Evolutionary conservation across 2,797 vertebrate species (phyloP).

Genomic region (Sardinella longiceps): DNA sequence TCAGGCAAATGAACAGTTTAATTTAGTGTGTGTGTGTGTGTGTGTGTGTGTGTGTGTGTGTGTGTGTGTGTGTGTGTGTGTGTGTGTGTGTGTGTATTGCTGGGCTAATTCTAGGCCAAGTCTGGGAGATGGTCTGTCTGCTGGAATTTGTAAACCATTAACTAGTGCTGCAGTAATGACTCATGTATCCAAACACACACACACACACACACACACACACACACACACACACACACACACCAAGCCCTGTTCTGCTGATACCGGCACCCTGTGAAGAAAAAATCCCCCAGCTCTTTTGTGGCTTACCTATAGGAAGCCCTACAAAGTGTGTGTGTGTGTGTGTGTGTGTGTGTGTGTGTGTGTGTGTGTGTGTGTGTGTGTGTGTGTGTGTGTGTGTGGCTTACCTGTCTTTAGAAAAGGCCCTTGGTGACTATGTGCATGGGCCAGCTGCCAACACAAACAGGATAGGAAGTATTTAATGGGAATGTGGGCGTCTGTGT

Average conservation of each 20-base stretch:
- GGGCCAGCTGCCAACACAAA: slow-evolving; percentile 73
- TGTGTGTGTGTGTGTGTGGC: slow-evolving; percentile 45
- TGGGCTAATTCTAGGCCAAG: slow-evolving; percentile 65
- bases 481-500: slow-evolving; percentile 29
- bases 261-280: slow-evolving; percentile 48
- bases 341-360: slow-evolving; percentile 28
- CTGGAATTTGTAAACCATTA: slow-evolving; percentile 71
- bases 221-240: background rate
- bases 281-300: background rate
- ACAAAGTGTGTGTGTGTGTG: slow-evolving; percentile 31
- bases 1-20: slow-evolving; percentile 56
- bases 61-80: no score
- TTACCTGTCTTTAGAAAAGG: slow-evolving; percentile 72
- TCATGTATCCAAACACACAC: background rate
- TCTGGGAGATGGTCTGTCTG: slow-evolving; percentile 51
- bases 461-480: slow-evolving; percentile 61
- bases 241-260: slow-evolving; percentile 45
- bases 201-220: background rate
- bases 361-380: background rate
- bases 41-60: no score
- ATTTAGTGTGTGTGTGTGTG: no score
- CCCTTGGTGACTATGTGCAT: slow-evolving; percentile 64
- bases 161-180: slow-evolving; percentile 55
- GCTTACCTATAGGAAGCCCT: background rate
- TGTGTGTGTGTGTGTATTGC: background rate